These are phyloP conservation scores for Balaenoptera acutorostrata DNA, from an alignment of 2,113 vertebrate genomes.

Conservation along the genomic window DNA sequence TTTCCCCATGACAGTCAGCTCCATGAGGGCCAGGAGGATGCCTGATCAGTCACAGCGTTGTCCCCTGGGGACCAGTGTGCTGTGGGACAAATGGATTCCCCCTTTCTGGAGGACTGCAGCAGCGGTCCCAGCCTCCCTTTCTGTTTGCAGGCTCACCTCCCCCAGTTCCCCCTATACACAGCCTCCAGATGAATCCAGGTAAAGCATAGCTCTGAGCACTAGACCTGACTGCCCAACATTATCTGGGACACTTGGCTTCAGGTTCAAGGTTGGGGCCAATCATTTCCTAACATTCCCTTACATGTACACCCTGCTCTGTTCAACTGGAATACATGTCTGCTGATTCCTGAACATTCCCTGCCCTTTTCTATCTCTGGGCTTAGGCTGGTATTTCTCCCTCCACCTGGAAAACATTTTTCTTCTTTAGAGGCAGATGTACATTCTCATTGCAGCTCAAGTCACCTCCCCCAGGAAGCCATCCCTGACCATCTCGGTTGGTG, in stretches of 20 bases:
- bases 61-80: fast-evolving
- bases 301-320: neutral
- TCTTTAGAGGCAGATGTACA: neutral
- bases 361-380: neutral
- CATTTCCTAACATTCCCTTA: neutral
- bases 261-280: neutral
- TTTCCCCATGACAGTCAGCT: neutral
- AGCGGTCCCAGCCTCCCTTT: fast-evolving
- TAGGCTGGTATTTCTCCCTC: neutral
- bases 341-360: neutral
- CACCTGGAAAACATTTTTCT: neutral
- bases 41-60: neutral
- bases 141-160: too few species aligned
- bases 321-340: neutral
- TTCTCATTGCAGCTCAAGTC: fast-evolving
- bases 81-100: neutral
- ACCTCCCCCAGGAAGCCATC: neutral
- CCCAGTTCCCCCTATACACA: fast-evolving
- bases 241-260: neutral
- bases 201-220: neutral
- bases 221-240: too few species aligned
- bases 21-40: fast-evolving
- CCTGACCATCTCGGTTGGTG: neutral
- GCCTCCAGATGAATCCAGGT: fast-evolving
- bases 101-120: neutral